Evolutionary conservation across 2,888 invertebrate species (phyloP).

Genomic region (Drosophila barbarae): DNA sequence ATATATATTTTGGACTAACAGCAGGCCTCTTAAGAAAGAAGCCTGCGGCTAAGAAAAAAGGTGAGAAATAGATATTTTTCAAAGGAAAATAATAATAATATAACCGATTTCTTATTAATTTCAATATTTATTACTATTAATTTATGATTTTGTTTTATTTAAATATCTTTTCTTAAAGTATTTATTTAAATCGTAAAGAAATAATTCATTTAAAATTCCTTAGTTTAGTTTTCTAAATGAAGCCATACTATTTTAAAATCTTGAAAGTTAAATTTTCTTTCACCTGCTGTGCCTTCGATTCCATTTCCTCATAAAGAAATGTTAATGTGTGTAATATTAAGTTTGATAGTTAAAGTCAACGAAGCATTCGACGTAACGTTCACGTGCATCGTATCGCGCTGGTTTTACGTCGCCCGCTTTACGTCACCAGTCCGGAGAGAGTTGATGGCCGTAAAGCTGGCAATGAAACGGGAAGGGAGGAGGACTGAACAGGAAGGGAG

Average conservation of each 20-base stretch:
- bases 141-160: no score
- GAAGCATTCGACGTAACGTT: conserved; percentile 64
- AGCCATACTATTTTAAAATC: background rate
- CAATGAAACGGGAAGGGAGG: conserved; percentile 2
- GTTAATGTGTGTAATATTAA: conserved; percentile 44
- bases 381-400: conserved; percentile 56
- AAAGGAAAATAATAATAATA: background rate
- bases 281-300: conserved; percentile 12
- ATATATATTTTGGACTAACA: conserved; percentile 7
- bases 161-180: no score
- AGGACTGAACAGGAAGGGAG: conserved; percentile 11
- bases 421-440: conserved; percentile 54
- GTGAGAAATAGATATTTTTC: conserved; percentile 62
- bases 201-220: background rate
- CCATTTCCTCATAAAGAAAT: conserved; percentile 17
- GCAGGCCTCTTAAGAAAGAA: conserved; percentile 80
- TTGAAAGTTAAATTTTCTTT: background rate
- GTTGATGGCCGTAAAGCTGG: conserved; percentile 56
- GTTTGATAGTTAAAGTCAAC: conserved; percentile 66
- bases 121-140: no score
- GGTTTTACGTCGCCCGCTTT: conserved; percentile 63
- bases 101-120: no score
- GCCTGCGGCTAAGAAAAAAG: conserved; percentile 70
- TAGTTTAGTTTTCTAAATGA: background rate
- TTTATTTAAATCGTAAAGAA: background rate